Evolutionary conservation across 2,113 vertebrate genomes (phyloP).

Genomic region (Pteropus alecto): DNA sequence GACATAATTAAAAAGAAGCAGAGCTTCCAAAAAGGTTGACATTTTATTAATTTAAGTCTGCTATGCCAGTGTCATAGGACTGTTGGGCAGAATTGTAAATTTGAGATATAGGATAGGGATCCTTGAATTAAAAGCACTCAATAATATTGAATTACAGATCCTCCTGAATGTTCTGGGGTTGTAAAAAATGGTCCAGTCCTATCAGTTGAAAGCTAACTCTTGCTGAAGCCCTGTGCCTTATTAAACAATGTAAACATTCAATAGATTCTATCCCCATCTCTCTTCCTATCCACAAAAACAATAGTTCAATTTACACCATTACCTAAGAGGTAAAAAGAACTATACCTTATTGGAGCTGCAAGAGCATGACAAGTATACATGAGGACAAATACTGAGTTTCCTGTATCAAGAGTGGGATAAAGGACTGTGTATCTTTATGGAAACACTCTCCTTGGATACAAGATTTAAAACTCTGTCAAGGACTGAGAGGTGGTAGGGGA

Average conservation of each 20-base stretch:
- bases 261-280: not conserved
- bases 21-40: not conserved
- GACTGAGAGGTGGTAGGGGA: not conserved
- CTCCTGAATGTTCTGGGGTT: not conserved
- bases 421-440: not conserved
- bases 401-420: not conserved
- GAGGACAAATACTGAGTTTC: not conserved
- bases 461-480: not conserved
- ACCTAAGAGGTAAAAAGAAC: not conserved
- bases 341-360: not conserved
- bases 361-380: not conserved
- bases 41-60: not conserved
- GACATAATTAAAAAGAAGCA: not conserved
- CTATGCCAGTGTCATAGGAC: not conserved
- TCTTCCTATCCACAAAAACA: not conserved
- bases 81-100: not conserved
- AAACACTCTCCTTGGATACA: not conserved
- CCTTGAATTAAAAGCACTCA: not conserved
- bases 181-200: not conserved
- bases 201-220: not conserved
- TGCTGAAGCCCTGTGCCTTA: not conserved
- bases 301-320: not conserved
- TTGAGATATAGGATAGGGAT: not conserved
- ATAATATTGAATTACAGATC: not conserved
- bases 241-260: not conserved